Evolutionary conservation across 2,797 vertebrate genomes (phyloP), one percentile per base, ranked within the genome.

Genomic region (Botia kubotai): DNA sequence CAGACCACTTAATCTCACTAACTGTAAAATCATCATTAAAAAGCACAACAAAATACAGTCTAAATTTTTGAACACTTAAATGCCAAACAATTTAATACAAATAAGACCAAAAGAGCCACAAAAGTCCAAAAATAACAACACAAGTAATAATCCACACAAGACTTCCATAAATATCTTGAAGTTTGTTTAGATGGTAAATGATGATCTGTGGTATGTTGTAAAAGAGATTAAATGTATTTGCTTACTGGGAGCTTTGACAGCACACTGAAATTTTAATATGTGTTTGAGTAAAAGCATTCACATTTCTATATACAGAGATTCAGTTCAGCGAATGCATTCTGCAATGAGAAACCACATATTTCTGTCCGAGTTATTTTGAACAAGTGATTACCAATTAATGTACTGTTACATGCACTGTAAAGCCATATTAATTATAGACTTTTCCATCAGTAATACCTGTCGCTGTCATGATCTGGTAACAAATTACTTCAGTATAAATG

Each of bases 131-230:
- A 79, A 65, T 0, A 58, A 13, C n/a, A 72, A 72, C 17, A 58
- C 33, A 72, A 66, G 79, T 63, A 58, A 80, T 60, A 26, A 43
- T 72, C 77, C 39, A 77, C 68, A 71, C 48, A 67, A 48, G 66
- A 66, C 36, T 36, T 26, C 36, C 63, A 74, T 65, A 77, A 71
- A 63, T 72, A 66, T 75, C 2, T 21, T 58, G 57, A 83, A 46
- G 70, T 75, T 78, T 81, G 58, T 83, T 81, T 83, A 57, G 52
- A 72, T 83, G 70, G 65, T 73, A 76, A 81, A 86, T 75, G 63
- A 77, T 39, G 68, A 79, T 81, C 50, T 48, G 60, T 39, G 12
- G 2, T 29, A 50, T 65, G 71, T 73, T 72, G n/a, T 68, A 75
- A 84, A 78, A 72, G 26, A 67, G 74, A 76, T 63, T 52, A 43